These are phyloP conservation scores for Bombus confusus DNA, from an alignment of 1,140 invertebrate species.

Conservation along the genomic window DNA sequence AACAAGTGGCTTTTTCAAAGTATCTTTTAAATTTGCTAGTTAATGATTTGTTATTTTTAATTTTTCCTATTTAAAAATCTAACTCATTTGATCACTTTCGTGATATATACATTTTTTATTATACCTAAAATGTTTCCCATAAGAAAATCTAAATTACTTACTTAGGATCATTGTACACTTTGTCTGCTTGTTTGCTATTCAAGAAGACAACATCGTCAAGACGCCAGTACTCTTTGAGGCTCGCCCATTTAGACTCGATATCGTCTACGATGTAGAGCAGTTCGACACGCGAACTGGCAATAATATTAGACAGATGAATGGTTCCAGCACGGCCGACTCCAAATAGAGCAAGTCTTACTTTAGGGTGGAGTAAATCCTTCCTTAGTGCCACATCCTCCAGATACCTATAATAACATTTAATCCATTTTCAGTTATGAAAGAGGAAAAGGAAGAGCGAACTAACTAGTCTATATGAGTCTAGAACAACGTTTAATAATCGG, in stretches of 20 bases:
- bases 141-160: slow-evolving; percentile 70
- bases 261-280: slow-evolving; percentile 86
- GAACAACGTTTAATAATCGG: background rate
- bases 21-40: no score
- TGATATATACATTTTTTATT: background rate
- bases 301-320: slow-evolving; percentile 85
- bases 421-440: slow-evolving; percentile 13
- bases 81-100: no score
- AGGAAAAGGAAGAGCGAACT: background rate
- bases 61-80: no score
- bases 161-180: slow-evolving; percentile 84
- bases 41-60: no score
- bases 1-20: background rate
- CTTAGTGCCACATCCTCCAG: slow-evolving; percentile 61
- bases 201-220: slow-evolving; percentile 81
- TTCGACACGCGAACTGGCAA: slow-evolving; percentile 82
- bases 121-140: background rate
- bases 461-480: background rate
- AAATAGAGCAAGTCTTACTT: slow-evolving; percentile 82
- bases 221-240: slow-evolving; percentile 82
- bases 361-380: slow-evolving; percentile 30
- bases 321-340: slow-evolving; percentile 85
- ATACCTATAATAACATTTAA: slow-evolving; percentile 61
- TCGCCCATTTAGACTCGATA: slow-evolving; percentile 78
- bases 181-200: slow-evolving; percentile 81